Conservation (phyloP, 1,140 invertebrate genomes). For the Lucilia cuprina region DNA sequence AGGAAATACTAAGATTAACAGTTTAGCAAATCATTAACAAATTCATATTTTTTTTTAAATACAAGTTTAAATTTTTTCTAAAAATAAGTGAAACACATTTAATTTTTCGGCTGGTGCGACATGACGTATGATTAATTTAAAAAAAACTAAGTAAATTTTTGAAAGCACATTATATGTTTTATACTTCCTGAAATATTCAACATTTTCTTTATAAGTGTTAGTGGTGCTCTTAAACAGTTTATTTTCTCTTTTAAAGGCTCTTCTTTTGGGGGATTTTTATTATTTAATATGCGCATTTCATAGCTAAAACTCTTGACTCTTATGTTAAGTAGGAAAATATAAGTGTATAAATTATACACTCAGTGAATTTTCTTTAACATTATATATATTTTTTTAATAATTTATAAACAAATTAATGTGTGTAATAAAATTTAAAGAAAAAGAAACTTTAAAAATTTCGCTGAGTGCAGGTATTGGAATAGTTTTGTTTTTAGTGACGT, state of each 20-base stretch:
- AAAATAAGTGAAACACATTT: not conserved
- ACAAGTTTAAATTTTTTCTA: not conserved
- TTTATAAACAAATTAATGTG: too few relatives aligned
- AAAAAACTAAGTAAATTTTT: not conserved
- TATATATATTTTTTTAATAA: too few relatives aligned
- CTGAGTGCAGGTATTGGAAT: too few relatives aligned
- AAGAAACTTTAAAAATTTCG: too few relatives aligned
- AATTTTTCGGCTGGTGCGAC: not conserved
- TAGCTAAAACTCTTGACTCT: not conserved
- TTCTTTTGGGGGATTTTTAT: not conserved
- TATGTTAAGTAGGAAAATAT: too few relatives aligned
- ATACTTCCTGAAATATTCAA: conserved; percentile 1
- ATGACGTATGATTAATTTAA: conserved; percentile 12
- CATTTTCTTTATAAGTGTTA: not conserved
- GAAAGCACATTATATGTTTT: not conserved
- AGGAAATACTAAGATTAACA: not conserved
- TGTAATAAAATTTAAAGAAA: too few relatives aligned
- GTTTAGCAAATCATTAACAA: not conserved
- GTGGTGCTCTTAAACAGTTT: not conserved
- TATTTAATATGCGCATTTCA: not conserved
- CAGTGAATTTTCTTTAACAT: too few relatives aligned
- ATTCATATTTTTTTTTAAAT: not conserved
- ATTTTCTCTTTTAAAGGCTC: not conserved
- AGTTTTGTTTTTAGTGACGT: not conserved
- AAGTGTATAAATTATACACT: too few relatives aligned